Evolutionary conservation across 2,888 invertebrate species (phyloP).

Genomic region (Drosophila silvestris): DNA sequence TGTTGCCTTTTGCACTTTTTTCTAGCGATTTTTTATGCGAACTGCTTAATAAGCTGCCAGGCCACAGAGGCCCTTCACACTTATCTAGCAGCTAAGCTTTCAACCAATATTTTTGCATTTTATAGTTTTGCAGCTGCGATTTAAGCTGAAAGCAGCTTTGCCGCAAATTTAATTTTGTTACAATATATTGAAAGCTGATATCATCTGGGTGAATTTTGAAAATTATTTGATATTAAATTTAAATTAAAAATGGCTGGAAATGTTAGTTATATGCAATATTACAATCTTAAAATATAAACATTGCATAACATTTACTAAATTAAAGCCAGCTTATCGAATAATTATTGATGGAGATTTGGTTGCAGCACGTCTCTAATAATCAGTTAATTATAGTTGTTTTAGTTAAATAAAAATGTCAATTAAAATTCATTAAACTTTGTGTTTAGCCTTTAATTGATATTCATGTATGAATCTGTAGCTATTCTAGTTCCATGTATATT

Average conservation of each 20-base stretch:
- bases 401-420: not conserved
- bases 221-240: not conserved
- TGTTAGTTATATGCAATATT: not conserved
- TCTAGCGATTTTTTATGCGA: constrained; percentile 45
- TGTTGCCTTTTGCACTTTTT: constrained; percentile 59
- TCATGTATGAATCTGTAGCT: not conserved
- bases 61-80: constrained; percentile 31
- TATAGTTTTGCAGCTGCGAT: not conserved
- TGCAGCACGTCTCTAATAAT: not conserved
- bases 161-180: too few species aligned
- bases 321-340: too few species aligned
- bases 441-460: not conserved
- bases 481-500: not conserved
- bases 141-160: not conserved
- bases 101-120: not conserved
- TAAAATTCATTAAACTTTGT: not conserved
- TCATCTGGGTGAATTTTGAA: too few species aligned
- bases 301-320: not conserved
- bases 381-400: not conserved
- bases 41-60: constrained; percentile 47
- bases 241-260: not conserved
- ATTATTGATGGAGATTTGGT: not conserved
- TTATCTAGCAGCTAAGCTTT: constrained; percentile 1
- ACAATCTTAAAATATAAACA: not conserved
- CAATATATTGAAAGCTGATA: not conserved